These are phyloP conservation scores for Chymomyza costata DNA, from an alignment of 1,140 invertebrate genomes.

Conservation along the genomic window DNA sequence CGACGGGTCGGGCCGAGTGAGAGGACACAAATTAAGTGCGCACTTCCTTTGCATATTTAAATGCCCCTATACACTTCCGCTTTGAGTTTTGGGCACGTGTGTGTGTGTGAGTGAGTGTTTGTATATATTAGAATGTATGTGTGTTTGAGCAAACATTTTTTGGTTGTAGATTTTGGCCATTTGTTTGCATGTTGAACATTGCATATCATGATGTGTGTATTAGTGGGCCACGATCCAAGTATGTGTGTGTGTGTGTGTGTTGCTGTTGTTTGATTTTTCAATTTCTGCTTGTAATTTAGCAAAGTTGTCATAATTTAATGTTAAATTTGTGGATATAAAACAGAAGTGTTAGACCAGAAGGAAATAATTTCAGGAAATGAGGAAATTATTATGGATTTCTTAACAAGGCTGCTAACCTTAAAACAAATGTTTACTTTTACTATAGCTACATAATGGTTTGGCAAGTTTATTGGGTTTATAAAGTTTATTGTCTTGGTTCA, in stretches of 20 bases:
- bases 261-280: constrained; percentile 65
- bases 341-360: too few relatives aligned
- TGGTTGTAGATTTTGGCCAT: constrained; percentile 48
- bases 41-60: constrained; percentile 72
- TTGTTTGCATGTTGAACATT: constrained; percentile 69
- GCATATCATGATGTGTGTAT: too few relatives aligned
- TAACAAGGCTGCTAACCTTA: too few relatives aligned
- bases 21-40: constrained; percentile 72
- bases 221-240: constrained; percentile 53
- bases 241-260: constrained; percentile 3
- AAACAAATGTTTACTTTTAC: too few relatives aligned
- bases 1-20: constrained; percentile 53
- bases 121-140: constrained; percentile 21
- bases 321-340: too few relatives aligned
- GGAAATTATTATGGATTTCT: too few relatives aligned
- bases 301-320: constrained; percentile 60
- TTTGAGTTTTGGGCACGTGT: constrained; percentile 40
- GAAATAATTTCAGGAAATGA: too few relatives aligned
- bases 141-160: constrained; percentile 59
- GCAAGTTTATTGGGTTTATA: too few relatives aligned
- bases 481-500: too few relatives aligned
- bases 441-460: too few relatives aligned
- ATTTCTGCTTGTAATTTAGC: constrained; percentile 36
- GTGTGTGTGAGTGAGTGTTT: constrained; percentile 6
- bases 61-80: constrained; percentile 71